phyloP scores from a whole-genome alignment of 1,140 invertebrate species.

The Hylaeus volcanicus region DNA sequence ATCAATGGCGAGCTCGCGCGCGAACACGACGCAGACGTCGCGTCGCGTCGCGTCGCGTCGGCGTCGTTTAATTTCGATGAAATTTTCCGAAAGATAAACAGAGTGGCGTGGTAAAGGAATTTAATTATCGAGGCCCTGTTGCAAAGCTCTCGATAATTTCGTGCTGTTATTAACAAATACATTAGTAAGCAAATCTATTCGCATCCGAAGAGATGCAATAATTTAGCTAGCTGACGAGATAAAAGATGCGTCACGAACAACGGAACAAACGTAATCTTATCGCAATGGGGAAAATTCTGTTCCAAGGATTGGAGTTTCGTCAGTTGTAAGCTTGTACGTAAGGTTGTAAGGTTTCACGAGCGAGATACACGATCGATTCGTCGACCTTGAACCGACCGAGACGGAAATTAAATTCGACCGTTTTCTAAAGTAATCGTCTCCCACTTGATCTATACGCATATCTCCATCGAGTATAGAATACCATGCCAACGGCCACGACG shows the following conservation, averaged over 20 bases:
- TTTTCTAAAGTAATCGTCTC: not conserved
- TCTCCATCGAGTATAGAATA: not conserved
- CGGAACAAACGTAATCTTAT: not conserved
- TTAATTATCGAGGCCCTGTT: constrained; percentile 2
- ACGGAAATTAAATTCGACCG: not conserved
- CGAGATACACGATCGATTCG: no score
- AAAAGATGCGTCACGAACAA: no score
- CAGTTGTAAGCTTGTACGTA: no score
- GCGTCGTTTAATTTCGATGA: not conserved
- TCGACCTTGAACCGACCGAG: not conserved
- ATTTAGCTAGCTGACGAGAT: no score
- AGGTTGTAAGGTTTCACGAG: no score
- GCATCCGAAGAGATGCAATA: no score
- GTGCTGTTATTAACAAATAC: no score
- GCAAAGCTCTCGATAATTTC: not conserved
- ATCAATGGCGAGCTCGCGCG: not conserved
- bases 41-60: no score
- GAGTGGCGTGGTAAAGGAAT: not conserved
- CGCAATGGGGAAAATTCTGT: no score
- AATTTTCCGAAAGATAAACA: constrained; percentile 6
- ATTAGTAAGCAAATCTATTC: no score
- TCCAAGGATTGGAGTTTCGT: no score
- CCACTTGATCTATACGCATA: constrained; percentile 23
- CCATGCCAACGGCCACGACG: no score
- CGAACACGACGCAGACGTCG: not conserved